phyloP scores from a whole-genome alignment of 2,797 vertebrate genomes.

The Epinephelus awoara region DNA sequence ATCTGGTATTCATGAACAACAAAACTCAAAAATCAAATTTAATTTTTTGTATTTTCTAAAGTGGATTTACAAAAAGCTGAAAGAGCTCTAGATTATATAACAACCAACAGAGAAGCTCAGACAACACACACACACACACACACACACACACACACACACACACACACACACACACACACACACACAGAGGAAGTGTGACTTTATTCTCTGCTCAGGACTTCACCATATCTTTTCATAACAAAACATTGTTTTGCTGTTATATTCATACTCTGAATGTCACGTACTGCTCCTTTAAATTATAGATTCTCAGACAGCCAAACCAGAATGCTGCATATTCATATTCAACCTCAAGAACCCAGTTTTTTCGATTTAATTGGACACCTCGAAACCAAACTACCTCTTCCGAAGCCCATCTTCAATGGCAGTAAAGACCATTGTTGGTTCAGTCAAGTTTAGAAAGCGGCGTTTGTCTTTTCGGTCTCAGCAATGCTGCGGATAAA shows the following conservation, averaged over 20 bases:
- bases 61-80: not conserved
- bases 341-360: not conserved
- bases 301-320: not conserved
- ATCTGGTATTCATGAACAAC: not conserved
- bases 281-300: no score
- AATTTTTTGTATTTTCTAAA: not conserved
- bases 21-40: not conserved
- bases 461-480: slow-evolving; percentile 36
- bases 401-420: not conserved
- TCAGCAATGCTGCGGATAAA: slow-evolving; percentile 46
- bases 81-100: not conserved
- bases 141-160: no score
- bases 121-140: no score
- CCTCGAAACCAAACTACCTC: slow-evolving; percentile 3
- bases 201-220: no score
- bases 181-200: no score
- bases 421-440: not conserved
- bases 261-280: no score
- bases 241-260: no score
- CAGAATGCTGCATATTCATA: not conserved
- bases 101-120: no score
- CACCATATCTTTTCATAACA: no score
- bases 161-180: no score
- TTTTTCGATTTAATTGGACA: slow-evolving; percentile 1
- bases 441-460: slow-evolving; percentile 31